A percentile compares a stretch with the other conserved stretches of the same genome.
Evolutionary conservation across 1,140 invertebrate genomes (phyloP).

Genomic region (Lordiphosa clarofinis): DNA sequence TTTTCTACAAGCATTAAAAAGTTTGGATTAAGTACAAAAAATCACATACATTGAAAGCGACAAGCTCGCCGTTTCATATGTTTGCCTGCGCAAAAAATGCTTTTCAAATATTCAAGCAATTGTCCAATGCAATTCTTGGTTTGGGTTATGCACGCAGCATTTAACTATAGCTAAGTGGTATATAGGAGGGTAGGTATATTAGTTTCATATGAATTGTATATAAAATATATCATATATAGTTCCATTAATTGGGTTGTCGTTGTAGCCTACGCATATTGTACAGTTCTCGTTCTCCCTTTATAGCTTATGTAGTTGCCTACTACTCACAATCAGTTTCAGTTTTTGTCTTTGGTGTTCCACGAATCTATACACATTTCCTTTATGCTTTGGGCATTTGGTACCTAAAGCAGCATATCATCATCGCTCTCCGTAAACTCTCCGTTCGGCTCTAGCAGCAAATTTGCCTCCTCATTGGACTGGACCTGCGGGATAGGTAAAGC

Average conservation of each 20-base stretch:
- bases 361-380: not conserved
- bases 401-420: conserved; percentile 76
- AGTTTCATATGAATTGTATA: conserved; percentile 54
- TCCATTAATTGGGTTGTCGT: conserved; percentile 50
- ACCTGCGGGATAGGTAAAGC: conserved; percentile 41
- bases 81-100: conserved; percentile 35
- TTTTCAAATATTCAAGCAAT: conserved; percentile 39
- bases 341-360: conserved; percentile 64
- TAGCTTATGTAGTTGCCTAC: conserved; percentile 30
- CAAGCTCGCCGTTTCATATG: conserved; percentile 3
- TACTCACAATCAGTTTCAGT: conserved; percentile 62
- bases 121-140: conserved; percentile 46
- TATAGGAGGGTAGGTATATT: conserved; percentile 4
- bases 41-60: conserved; percentile 19
- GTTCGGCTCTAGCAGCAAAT: conserved; percentile 68
- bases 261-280: conserved; percentile 58
- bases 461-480: conserved; percentile 72
- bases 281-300: conserved; percentile 36
- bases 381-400: conserved; percentile 9
- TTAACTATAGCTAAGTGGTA: conserved; percentile 26
- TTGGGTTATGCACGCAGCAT: conserved; percentile 14
- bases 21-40: conserved; percentile 8
- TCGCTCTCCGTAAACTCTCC: conserved; percentile 76
- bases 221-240: conserved; percentile 51
- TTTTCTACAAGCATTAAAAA: not conserved